These are phyloP conservation scores for Rhynchophorus ferrugineus DNA, from an alignment of 1,140 invertebrate genomes.

Conservation along the genomic window DNA sequence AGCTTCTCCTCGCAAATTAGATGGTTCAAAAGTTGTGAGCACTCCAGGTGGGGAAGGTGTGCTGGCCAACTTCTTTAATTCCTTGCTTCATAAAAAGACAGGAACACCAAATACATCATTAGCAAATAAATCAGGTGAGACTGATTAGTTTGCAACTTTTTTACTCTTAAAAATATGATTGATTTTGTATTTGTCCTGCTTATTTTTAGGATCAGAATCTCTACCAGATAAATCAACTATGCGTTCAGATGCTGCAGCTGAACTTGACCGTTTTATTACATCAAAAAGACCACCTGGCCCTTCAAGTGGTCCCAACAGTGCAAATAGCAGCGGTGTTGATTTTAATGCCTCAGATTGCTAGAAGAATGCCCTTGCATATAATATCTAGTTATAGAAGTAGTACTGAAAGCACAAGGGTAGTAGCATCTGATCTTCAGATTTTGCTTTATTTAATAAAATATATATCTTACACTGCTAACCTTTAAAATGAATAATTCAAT, in stretches of 20 bases:
- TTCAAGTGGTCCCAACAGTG: slow-evolving; percentile 2
- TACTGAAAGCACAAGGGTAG: too few relatives aligned
- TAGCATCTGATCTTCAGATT: too few relatives aligned
- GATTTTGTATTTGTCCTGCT: too few relatives aligned
- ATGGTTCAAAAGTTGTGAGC: slow-evolving; percentile 59
- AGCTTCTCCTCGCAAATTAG: slow-evolving; percentile 60
- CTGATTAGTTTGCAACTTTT: neutral
- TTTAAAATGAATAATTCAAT: too few relatives aligned
- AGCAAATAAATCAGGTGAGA: slow-evolving; percentile 31
- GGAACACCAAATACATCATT: slow-evolving; percentile 48
- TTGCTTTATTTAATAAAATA: too few relatives aligned
- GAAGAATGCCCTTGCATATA: neutral
- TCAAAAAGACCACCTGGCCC: slow-evolving; percentile 44
- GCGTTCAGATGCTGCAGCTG: slow-evolving; percentile 83
- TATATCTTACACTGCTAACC: too few relatives aligned
- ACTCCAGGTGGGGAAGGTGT: slow-evolving; percentile 84
- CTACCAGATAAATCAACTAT: slow-evolving; percentile 59
- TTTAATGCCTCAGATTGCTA: slow-evolving; percentile 40
- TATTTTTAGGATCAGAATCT: slow-evolving; percentile 24
- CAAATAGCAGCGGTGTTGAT: slow-evolving; percentile 29
- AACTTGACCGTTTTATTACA: slow-evolving; percentile 80
- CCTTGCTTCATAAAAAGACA: slow-evolving; percentile 89
- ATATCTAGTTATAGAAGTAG: too few relatives aligned
- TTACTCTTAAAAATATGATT: neutral
- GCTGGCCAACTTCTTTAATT: slow-evolving; percentile 97